Evolutionary conservation across 2,888 invertebrate genomes (phyloP), one percentile per base, ranked within the genome.

Genomic region (Coelinius sp.): DNA sequence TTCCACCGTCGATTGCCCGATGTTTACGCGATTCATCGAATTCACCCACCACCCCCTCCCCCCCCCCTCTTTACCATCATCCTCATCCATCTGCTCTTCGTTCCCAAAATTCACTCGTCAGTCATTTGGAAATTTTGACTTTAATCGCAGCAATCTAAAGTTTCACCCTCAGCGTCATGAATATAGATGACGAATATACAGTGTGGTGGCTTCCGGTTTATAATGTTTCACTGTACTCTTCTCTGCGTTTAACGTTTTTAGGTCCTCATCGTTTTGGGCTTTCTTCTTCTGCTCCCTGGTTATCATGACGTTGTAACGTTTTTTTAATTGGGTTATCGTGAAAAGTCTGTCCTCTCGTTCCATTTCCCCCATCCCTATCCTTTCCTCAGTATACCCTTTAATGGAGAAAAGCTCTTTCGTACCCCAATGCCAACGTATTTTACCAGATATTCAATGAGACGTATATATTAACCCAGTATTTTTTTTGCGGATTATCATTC

Each of bases 101-200:
- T 59, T 59, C 25, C 49, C 52, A 72, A 71, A 67, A 67, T 71
- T 71, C 56, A 71, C 52, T 71, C 67, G 67, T 73, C 75, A 76
- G 76, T 75, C 78, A 71, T 75, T 76, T 76, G 75, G 76, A 76
- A 78, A 75, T 76, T 78, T 78, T 74, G 76, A 79, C 76, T 75
- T 76, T 77, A 79, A 79, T 79, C 78, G 74, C 71, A 72, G 73
- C 76, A 78, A 79, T 79, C 78, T 78, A 78, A 78, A 79, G 76
- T 78, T 78, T 62, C 74, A 74, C 73, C 73, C 74, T 49, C 70
- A 65, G 68, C 70, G 75, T 78, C 75, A 78, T 78, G 78, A 77
- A 79, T 78, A 79, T 77, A 77, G 77, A 79, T 79, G 78, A 76
- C 69, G 76, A 73, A 75, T 78, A 78, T 72, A 75, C n/a, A n/a